These are phyloP conservation scores for Kryptopterus vitreolus DNA, from an alignment of 2,797 vertebrate genomes.

Conservation along the genomic window DNA sequence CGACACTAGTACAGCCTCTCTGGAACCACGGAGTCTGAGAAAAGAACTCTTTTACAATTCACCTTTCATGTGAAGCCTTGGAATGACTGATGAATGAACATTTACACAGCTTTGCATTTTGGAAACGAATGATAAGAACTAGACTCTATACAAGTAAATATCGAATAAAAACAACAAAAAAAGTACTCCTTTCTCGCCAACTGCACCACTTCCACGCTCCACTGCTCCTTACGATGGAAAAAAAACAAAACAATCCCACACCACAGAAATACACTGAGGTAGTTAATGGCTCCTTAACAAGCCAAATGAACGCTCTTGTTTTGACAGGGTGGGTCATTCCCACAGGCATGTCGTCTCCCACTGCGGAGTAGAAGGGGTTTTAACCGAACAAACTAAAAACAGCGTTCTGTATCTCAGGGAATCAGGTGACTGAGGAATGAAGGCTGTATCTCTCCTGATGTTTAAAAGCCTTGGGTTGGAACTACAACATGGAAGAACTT, in stretches of 20 bases:
- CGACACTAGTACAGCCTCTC: slow-evolving; percentile 74
- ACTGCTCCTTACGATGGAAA: slow-evolving; percentile 56
- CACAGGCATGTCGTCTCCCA: slow-evolving; percentile 8
- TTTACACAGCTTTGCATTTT: slow-evolving; percentile 78
- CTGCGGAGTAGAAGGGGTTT: slow-evolving; percentile 56
- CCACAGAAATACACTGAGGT: slow-evolving; percentile 52
- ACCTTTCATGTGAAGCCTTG: slow-evolving; percentile 76
- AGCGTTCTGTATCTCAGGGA: slow-evolving; percentile 98
- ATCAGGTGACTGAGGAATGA: slow-evolving; percentile 86
- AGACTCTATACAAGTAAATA: slow-evolving; percentile 61
- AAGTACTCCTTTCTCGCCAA: slow-evolving; percentile 65
- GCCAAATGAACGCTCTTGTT: slow-evolving; percentile 54
- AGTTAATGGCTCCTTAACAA: slow-evolving; percentile 53
- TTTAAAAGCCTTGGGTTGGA: slow-evolving; percentile 75
- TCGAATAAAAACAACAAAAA: slow-evolving; percentile 58
- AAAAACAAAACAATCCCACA: slow-evolving; percentile 48
- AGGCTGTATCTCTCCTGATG: slow-evolving; percentile 74
- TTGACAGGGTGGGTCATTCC: slow-evolving; percentile 30
- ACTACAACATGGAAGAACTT: slow-evolving; percentile 63
- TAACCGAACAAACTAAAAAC: slow-evolving; percentile 70
- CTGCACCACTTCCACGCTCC: slow-evolving; percentile 61
- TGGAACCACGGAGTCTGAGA: slow-evolving; percentile 71
- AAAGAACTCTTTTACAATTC: slow-evolving; percentile 78
- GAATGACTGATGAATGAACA: slow-evolving; percentile 74
- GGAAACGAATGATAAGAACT: slow-evolving; percentile 67